Conservation (phyloP, 2,113 vertebrate genomes). For the Eurypyga helias region DNA sequence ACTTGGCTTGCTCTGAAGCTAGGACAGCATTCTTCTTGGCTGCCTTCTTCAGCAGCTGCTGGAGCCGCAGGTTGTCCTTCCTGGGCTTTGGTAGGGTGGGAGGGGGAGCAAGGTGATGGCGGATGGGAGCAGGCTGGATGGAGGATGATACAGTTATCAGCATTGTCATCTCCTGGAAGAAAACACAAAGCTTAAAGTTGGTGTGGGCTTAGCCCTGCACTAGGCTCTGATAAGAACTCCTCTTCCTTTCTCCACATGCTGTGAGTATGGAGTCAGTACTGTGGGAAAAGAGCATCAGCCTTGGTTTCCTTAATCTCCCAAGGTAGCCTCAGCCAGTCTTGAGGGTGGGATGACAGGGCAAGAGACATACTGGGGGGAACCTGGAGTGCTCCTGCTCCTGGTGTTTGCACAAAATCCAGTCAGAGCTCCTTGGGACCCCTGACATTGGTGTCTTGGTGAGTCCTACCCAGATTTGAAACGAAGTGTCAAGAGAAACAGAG, state of each 20-base stretch:
- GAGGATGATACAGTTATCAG: slow-evolving; percentile 77
- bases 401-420: not conserved
- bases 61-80: slow-evolving; percentile 87
- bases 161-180: slow-evolving; percentile 81
- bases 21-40: slow-evolving; percentile 78
- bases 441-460: not conserved
- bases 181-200: not conserved
- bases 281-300: not conserved
- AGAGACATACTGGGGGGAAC: not conserved
- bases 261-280: not conserved
- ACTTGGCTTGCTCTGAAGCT: slow-evolving; percentile 54
- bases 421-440: not conserved
- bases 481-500: not conserved
- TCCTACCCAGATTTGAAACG: not conserved
- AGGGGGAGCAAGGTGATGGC: slow-evolving; percentile 81
- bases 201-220: not conserved
- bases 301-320: not conserved
- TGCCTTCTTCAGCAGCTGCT: slow-evolving; percentile 87
- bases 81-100: slow-evolving; percentile 88
- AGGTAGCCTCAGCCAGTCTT: not conserved
- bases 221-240: not conserved
- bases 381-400: not conserved
- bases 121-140: slow-evolving; percentile 28
- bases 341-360: not conserved
- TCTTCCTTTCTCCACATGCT: not conserved